These are phyloP conservation scores for Tokudaia tokunoshimensis DNA, from an alignment of 2,797 vertebrate species.

Conservation along the genomic window DNA sequence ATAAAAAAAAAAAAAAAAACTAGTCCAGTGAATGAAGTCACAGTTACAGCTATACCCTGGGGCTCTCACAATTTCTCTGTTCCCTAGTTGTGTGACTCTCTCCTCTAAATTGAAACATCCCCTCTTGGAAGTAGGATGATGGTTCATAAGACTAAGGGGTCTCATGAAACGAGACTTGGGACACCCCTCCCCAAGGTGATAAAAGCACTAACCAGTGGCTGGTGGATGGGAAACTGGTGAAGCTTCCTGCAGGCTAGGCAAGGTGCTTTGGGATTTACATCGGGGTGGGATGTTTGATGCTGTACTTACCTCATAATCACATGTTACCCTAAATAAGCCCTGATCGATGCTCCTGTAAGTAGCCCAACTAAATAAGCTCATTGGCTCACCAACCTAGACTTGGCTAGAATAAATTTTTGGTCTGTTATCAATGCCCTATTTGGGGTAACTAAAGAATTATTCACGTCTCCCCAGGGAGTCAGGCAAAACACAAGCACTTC, in stretches of 20 bases:
- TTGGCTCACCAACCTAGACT: background rate
- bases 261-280: background rate
- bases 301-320: background rate
- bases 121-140: background rate
- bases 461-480: background rate
- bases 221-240: background rate
- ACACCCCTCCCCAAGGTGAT: background rate
- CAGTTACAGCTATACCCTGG: background rate
- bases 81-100: background rate
- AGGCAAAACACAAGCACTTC: background rate
- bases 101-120: background rate
- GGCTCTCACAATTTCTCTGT: background rate
- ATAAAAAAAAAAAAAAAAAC: background rate
- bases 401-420: background rate
- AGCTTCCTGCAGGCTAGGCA: background rate
- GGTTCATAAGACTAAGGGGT: background rate
- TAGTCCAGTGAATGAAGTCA: background rate
- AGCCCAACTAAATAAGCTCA: background rate
- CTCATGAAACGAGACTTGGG: background rate
- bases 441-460: background rate
- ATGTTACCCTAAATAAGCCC: background rate
- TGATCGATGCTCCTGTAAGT: background rate
- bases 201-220: background rate
- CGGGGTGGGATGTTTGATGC: background rate
- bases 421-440: background rate